Conservation (phyloP, 2,888 invertebrate genomes). For the Drosophila koepferae region DNA sequence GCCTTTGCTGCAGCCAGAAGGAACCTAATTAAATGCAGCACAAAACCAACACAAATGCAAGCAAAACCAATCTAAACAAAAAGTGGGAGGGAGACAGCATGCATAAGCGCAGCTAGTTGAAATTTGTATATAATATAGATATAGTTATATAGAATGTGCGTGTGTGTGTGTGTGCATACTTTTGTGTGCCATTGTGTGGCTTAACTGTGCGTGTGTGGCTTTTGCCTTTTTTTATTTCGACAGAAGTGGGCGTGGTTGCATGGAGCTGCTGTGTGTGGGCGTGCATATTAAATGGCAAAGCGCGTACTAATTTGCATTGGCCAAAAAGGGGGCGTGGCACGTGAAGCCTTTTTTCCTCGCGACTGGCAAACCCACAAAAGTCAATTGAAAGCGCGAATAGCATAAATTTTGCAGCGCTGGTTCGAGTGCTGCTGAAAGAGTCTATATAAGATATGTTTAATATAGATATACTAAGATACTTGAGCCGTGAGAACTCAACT, state of each 20-base stretch:
- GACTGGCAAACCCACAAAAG: slow-evolving; percentile 27
- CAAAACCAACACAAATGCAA: slow-evolving; percentile 10
- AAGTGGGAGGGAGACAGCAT: slow-evolving; percentile 23
- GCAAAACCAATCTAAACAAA: slow-evolving; percentile 4
- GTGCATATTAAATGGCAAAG: slow-evolving; percentile 37
- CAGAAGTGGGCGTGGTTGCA: slow-evolving; percentile 19
- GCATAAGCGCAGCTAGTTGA: slow-evolving; percentile 46
- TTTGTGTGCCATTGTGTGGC: slow-evolving; percentile 8
- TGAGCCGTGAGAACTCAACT: too few species aligned
- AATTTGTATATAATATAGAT: slow-evolving; percentile 20
- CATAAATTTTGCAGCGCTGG: slow-evolving; percentile 5
- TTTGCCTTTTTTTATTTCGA: slow-evolving; percentile 17
- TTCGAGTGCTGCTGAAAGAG: background rate
- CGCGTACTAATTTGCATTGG: slow-evolving; percentile 44
- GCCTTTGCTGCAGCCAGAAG: background rate
- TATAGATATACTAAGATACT: too few species aligned
- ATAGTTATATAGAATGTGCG: background rate
- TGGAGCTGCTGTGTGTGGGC: slow-evolving; percentile 13
- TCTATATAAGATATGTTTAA: background rate
- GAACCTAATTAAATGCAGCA: slow-evolving; percentile 31
- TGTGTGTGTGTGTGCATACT: slow-evolving; percentile 2
- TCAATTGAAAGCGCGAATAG: slow-evolving; percentile 32
- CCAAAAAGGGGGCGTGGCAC: slow-evolving; percentile 27
- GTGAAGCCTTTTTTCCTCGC: background rate
- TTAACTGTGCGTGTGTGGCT: slow-evolving; percentile 3